These are phyloP conservation scores for Gallinago stenura DNA, from an alignment of 2,797 vertebrate genomes.

Conservation along the genomic window DNA sequence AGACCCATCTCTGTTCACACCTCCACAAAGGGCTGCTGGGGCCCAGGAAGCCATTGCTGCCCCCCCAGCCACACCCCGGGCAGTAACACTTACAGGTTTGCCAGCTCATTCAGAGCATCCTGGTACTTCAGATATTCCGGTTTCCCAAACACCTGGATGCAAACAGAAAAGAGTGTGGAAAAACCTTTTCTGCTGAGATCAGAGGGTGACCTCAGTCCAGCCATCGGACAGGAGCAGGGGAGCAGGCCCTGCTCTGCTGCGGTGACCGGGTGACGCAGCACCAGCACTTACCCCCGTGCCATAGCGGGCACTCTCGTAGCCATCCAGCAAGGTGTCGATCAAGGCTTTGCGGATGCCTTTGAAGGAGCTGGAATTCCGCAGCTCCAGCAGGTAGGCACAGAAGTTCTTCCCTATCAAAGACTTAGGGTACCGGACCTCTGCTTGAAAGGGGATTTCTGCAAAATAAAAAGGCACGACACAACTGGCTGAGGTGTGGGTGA, in stretches of 20 bases:
- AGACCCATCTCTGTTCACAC: background rate
- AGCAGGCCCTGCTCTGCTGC: background rate
- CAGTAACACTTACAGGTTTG: conserved; percentile 85
- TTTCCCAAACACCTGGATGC: conserved; percentile 87
- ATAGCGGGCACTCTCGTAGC: conserved; percentile 90
- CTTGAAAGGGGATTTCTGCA: conserved; percentile 87
- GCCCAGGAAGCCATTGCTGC: background rate
- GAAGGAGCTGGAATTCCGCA: conserved; percentile 85
- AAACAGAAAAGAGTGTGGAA: background rate
- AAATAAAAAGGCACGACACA: background rate
- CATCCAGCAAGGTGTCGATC: conserved; percentile 88
- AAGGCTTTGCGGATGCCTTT: conserved; percentile 83
- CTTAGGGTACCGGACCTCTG: conserved; percentile 82
- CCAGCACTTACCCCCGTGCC: conserved; percentile 87
- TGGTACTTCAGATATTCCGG: conserved; percentile 89
- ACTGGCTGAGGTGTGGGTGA: rapidly evolving
- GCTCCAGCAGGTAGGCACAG: conserved; percentile 88
- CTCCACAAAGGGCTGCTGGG: rapidly evolving
- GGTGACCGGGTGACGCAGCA: too few species aligned
- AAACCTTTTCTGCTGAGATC: rapidly evolving
- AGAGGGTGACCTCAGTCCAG: rapidly evolving
- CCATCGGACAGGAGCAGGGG: background rate
- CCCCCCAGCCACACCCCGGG: rapidly evolving
- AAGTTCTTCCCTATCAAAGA: conserved; percentile 91
- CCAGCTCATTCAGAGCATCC: conserved; percentile 88